These are phyloP conservation scores for Synanthedon tipuliformis DNA, from an alignment of 2,888 invertebrate species.

Conservation along the genomic window DNA sequence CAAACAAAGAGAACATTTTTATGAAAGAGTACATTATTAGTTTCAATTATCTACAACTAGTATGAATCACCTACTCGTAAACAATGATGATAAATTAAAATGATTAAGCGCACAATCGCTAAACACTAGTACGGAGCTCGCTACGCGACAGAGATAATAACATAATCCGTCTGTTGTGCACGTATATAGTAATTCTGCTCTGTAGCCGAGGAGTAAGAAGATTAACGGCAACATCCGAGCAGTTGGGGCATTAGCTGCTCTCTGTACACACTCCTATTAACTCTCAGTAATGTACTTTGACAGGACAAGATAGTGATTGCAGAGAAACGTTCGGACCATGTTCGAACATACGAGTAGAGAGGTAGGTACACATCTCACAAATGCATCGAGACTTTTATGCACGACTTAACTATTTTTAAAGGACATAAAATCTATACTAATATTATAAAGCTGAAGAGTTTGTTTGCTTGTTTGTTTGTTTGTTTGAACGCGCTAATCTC, in stretches of 20 bases:
- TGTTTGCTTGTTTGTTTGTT: too few species aligned
- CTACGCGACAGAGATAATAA: slow-evolving; percentile 22
- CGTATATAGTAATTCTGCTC: slow-evolving; percentile 19
- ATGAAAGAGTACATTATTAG: too few species aligned
- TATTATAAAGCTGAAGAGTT: too few species aligned
- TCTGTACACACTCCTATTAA: slow-evolving; percentile 10
- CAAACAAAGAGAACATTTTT: too few species aligned
- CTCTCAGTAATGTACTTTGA: background rate
- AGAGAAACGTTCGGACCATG: too few species aligned
- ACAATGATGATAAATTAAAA: background rate
- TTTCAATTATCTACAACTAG: background rate
- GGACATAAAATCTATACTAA: too few species aligned
- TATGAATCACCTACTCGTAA: background rate
- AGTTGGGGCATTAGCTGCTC: slow-evolving; percentile 19
- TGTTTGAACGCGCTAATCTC: too few species aligned
- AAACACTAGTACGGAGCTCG: slow-evolving; percentile 3
- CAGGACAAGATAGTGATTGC: slow-evolving; percentile 7
- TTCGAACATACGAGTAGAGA: too few species aligned
- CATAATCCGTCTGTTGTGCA: slow-evolving; percentile 39
- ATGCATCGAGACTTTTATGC: too few species aligned
- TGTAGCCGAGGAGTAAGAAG: slow-evolving; percentile 28
- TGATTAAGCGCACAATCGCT: too few species aligned
- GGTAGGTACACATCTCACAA: too few species aligned
- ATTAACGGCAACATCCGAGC: slow-evolving; percentile 31
- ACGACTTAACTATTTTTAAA: too few species aligned